Conservation (phyloP, 2,797 vertebrate species). For the Onychomys torridus region DNA sequence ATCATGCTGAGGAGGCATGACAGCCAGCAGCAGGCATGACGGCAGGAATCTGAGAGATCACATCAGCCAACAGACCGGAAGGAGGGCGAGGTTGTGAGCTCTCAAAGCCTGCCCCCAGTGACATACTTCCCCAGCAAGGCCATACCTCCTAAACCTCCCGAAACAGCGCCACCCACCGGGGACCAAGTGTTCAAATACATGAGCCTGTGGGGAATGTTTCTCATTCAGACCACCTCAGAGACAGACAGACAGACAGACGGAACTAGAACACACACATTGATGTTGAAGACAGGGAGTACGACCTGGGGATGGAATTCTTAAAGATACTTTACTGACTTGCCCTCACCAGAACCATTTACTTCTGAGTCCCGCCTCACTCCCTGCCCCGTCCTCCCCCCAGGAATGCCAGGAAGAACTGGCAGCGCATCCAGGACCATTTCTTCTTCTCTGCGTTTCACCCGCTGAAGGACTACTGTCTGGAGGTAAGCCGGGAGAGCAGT, state of each 20-base stretch:
- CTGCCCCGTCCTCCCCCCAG: constrained; percentile 86
- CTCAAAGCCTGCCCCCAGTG: neutral
- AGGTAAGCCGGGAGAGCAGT: constrained; percentile 87
- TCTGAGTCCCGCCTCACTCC: neutral
- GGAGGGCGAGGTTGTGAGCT: neutral
- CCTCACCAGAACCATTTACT: neutral
- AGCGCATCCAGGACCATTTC: constrained; percentile 96
- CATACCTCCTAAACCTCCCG: neutral
- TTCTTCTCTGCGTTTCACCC: constrained; percentile 96
- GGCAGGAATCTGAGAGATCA: neutral
- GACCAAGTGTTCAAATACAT: neutral
- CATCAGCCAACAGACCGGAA: neutral
- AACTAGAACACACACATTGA: neutral
- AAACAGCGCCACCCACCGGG: neutral
- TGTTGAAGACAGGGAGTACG: neutral
- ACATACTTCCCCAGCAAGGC: neutral
- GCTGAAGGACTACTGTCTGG: constrained; percentile 93
- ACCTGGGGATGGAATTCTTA: neutral
- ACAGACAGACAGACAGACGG: neutral
- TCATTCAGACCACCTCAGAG: neutral
- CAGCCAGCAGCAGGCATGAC: neutral
- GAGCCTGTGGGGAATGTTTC: neutral
- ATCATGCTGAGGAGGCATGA: neutral
- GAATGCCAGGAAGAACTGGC: constrained; percentile 97
- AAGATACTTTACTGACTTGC: neutral